Conservation (phyloP, 2,113 vertebrate species). For the Daubentonia madagascariensis region DNA sequence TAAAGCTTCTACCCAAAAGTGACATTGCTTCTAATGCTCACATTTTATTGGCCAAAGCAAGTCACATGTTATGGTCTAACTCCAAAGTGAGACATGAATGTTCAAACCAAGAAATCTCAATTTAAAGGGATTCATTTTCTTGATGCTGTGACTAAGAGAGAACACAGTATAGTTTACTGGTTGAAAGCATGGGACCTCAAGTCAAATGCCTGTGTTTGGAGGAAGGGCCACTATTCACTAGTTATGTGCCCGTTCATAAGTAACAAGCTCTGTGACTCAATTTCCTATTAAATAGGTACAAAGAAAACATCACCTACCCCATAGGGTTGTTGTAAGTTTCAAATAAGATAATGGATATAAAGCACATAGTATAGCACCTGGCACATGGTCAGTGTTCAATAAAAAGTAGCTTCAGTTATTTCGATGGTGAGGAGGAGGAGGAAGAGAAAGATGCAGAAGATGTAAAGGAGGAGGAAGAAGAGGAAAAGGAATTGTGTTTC, state of each 20-base stretch:
- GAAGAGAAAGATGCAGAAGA: not conserved
- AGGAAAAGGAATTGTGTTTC: not conserved
- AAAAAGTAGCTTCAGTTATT: not conserved
- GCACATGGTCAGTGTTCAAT: not conserved
- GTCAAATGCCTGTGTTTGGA: not conserved
- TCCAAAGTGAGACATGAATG: not conserved
- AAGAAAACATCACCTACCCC: not conserved
- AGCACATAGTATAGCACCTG: not conserved
- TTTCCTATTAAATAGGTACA: not conserved
- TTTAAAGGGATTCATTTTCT: not conserved
- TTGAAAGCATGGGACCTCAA: not conserved
- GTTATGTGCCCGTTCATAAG: not conserved
- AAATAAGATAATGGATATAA: not conserved
- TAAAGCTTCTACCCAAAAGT: not conserved
- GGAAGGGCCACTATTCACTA: not conserved
- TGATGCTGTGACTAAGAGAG: not conserved
- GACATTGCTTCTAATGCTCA: not conserved
- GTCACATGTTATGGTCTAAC: not conserved
- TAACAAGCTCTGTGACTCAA: not conserved
- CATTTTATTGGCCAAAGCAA: not conserved
- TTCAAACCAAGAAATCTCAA: not conserved
- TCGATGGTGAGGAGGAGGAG: not conserved
- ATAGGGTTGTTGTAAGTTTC: not conserved
- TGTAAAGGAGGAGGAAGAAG: not conserved
- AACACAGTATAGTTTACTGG: not conserved